Base-by-base conservation (phyloP, 1,140 invertebrate species). In the Galendromus occidentalis region DNA sequence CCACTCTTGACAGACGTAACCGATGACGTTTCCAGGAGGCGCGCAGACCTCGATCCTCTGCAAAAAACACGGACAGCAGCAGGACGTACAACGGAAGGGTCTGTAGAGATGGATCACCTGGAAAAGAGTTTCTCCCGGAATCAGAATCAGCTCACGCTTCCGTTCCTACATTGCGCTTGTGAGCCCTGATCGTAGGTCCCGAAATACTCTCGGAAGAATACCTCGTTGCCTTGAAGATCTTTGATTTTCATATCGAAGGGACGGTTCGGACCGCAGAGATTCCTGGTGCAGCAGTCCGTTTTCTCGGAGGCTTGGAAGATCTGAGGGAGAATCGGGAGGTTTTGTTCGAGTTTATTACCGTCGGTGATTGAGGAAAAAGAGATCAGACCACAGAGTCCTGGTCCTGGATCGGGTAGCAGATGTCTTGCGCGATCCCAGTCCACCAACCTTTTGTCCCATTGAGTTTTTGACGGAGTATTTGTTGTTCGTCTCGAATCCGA, bases 211-310 rank as follows among this genome's bases (percentile, higher is more conserved):
- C n/a, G n/a, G n/a, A n/a, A n/a, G n/a, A n/a, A n/a, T n/a, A 92
- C 82, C 79, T 92, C 85, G 69, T 83, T 85, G 65, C 80, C 80
- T 69, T 77, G 81, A 70, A 82, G 84, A 74, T 93, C 90, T 63
- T 85, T 79, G 66, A 94, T 84, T 73, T 85, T 84, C 81, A 94
- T 89, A 67, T 87, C 84, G 74, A 93, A 94, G 1, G 85, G 82
- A 51, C 89, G 79, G 22, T 81, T 72, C 0, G 84, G 79, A 1
- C 89, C 89, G 72, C 86, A 85, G 70, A 84, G 88, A 69, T 85
- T 84, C 70, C 88, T 78, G 2, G 82, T 84, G 67, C 85, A 86
- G 69, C 83, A 84, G 74, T 86, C 84, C 44, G 25, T 59, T 33
- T 59, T 59, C 14, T 59, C 51, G 25, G 84, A 87, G 66, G 91